Evolutionary conservation across 2,113 vertebrate species (phyloP), one percentile per base, ranked within the genome.

Genomic region (Heloderma charlesbogerti): DNA sequence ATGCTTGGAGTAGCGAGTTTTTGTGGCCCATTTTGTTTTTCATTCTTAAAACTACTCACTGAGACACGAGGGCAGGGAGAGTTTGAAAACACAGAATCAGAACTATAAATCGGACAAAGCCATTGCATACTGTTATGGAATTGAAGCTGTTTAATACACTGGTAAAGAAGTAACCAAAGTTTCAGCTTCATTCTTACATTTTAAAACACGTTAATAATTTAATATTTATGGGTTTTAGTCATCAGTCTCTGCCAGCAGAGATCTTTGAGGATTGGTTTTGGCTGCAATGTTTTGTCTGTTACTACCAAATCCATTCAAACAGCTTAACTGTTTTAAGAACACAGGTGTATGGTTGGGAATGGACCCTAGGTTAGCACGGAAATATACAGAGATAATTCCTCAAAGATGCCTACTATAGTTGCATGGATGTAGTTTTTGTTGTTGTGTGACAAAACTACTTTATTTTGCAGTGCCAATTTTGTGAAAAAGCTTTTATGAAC

Each of bases 401-500:
- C 31, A 63, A 43, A 15, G n/a, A 37, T 67, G 66, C 75, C 54
- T 54, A 29, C n/a, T 69, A 57, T 25, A 31, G 10, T 31, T 25
- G 27, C 2, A 74, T 69, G 87, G 75, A 25, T 45, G 18, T 51
- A 66, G 0, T 54, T 60, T 0, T 78, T 89, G 37, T 9, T 57
- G 51, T 54, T 90, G 4, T 63, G 85, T 67, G n/a, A 67, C 10
- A 20, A 89, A 8, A 72, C 91, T 75, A 69, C 92, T 4, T 7
- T 66, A 74, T 92, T 93, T 96, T 93, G 1, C 94, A 99, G 99
- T 99, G 99, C 94, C 97, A 95, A 1, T 97, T 98, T 92, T 99
- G 99, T 97, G 98, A 99, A 60, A 99, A 99, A 95, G 97, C 97
- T 92, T 99, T 99, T 96, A 97, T 99, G 97, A 99, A 98, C 77